Evolutionary conservation across 2,113 vertebrate genomes (phyloP).

Genomic region (Psilopogon haemacephalus): DNA sequence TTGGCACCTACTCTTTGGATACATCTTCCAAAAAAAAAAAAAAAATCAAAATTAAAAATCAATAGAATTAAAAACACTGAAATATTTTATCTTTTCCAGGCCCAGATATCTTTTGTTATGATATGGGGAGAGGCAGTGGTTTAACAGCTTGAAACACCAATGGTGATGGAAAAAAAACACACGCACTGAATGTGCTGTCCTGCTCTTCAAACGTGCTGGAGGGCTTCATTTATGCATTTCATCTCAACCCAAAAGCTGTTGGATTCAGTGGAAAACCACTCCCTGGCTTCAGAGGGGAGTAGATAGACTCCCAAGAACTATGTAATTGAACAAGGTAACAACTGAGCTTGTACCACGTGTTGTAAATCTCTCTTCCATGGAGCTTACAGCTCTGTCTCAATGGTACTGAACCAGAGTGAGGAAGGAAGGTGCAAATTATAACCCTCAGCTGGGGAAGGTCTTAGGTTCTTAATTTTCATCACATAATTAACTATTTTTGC

Average conservation of each 20-base stretch:
- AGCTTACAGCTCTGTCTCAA: background rate
- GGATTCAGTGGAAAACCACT: constrained; percentile 37
- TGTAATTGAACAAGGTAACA: background rate
- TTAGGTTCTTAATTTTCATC: background rate
- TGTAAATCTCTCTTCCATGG: constrained; percentile 9
- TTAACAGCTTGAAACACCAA: background rate
- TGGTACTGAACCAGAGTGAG: background rate
- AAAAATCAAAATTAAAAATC: background rate
- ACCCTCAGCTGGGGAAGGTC: background rate
- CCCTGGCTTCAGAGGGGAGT: background rate
- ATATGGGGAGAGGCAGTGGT: background rate
- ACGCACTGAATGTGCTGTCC: constrained; percentile 7
- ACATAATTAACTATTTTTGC: background rate
- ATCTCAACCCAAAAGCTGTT: constrained; percentile 2
- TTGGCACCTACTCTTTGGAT: background rate
- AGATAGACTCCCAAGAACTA: background rate
- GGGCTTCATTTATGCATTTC: constrained; percentile 33
- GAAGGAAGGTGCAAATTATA: background rate
- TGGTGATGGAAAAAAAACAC: background rate
- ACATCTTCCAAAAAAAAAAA: too few relatives aligned
- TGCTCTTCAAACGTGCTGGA: background rate
- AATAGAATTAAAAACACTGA: background rate
- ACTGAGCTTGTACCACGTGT: constrained; percentile 29
- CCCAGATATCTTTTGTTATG: constrained; percentile 12
- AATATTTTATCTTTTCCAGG: constrained; percentile 5